These are phyloP conservation scores for Cephus sareptanus DNA, from an alignment of 2,888 invertebrate genomes.

Conservation along the genomic window DNA sequence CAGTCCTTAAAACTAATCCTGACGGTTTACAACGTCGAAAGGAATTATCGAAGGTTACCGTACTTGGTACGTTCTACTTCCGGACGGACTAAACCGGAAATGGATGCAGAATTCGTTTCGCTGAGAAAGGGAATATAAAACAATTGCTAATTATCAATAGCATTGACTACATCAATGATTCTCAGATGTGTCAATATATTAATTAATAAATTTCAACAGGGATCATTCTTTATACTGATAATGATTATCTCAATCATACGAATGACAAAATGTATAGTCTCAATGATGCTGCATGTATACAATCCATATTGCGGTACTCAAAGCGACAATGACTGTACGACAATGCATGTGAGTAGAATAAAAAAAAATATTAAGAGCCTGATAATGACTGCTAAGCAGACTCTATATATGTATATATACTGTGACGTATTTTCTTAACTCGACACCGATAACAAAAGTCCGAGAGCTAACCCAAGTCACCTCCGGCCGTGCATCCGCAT, in stretches of 20 bases:
- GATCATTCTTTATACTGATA: not conserved
- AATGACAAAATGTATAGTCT: not conserved
- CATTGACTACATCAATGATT: not conserved
- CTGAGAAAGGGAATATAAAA: not conserved
- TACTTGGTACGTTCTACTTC: not conserved
- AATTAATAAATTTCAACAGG: not conserved
- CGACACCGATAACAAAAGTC: too few species aligned
- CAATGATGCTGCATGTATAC: not conserved
- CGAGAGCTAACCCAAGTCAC: too few species aligned
- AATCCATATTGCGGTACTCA: not conserved
- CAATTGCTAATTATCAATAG: not conserved
- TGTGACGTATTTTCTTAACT: too few species aligned
- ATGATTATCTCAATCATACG: not conserved
- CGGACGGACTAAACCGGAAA: not conserved
- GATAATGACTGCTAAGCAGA: not conserved
- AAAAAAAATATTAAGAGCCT: not conserved
- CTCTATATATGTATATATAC: not conserved
- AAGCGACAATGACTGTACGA: not conserved
- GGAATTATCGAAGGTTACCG: not conserved
- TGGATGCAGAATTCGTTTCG: not conserved
- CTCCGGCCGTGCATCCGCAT: too few species aligned
- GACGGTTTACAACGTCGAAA: not conserved
- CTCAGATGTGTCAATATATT: not conserved
- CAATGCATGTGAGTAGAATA: not conserved
- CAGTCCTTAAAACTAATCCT: constrained; percentile 45